Conservation (phyloP, 2,797 vertebrate species). For the Silurus lanzhouensis region DNA sequence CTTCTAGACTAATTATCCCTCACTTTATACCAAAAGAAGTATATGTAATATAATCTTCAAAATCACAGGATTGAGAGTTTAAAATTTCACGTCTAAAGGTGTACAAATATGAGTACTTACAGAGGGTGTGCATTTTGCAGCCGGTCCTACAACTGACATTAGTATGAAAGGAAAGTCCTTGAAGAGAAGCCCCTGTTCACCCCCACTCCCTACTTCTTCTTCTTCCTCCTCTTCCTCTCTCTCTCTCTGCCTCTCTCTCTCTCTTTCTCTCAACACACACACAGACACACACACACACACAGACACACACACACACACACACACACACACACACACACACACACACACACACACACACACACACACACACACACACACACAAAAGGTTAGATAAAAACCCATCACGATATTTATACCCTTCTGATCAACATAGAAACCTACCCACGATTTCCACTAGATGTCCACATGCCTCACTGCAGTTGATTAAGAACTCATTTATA, state of each 20-base stretch:
- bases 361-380: slow-evolving; percentile 27
- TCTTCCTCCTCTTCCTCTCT: slow-evolving; percentile 16
- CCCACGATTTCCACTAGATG: slow-evolving; percentile 64
- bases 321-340: background rate
- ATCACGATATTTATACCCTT: slow-evolving; percentile 52
- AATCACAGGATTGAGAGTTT: background rate
- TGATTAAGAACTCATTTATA: background rate
- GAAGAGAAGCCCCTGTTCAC: slow-evolving; percentile 15
- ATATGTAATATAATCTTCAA: background rate
- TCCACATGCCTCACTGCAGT: slow-evolving; percentile 55
- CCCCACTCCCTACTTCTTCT: background rate
- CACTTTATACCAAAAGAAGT: background rate
- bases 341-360: slow-evolving; percentile 33
- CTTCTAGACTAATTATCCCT: background rate
- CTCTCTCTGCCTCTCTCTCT: background rate
- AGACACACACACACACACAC: slow-evolving; percentile 18
- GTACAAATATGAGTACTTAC: slow-evolving; percentile 35
- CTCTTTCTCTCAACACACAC: background rate
- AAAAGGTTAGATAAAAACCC: background rate
- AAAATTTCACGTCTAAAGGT: background rate
- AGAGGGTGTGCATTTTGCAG: slow-evolving; percentile 34
- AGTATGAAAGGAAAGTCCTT: slow-evolving; percentile 36
- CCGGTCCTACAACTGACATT: background rate
- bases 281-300: background rate
- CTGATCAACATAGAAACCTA: slow-evolving; percentile 60